Evolutionary conservation across 2,113 vertebrate species (phyloP).

Genomic region (Macquaria ambigua): DNA sequence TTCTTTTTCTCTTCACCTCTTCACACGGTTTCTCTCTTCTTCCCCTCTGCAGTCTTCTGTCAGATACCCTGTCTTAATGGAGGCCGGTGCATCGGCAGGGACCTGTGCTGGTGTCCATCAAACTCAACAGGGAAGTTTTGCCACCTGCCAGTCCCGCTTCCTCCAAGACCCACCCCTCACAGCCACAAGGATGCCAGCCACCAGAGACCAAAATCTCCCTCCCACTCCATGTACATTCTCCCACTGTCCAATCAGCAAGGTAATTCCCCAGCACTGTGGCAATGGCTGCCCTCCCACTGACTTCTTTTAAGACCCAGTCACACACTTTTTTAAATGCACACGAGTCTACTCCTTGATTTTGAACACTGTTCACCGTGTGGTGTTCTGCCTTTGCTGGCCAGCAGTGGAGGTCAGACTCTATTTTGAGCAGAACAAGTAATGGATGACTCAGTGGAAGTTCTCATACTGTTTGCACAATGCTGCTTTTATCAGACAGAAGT

Average conservation of each 20-base stretch:
- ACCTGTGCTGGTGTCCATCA: conserved; percentile 86
- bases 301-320: background rate
- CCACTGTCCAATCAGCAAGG: conserved; percentile 87
- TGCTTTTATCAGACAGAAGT: conserved; percentile 63
- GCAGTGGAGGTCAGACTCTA: conserved; percentile 52
- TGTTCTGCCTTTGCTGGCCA: conserved; percentile 35
- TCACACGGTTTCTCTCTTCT: background rate
- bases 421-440: conserved; percentile 64
- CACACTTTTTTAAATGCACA: conserved; percentile 2
- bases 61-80: conserved; percentile 86
- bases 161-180: conserved; percentile 57
- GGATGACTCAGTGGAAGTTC: conserved; percentile 63
- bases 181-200: conserved; percentile 59
- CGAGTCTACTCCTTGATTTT: conserved; percentile 31
- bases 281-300: background rate
- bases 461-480: conserved; percentile 66
- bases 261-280: conserved; percentile 21
- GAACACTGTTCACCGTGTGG: conserved; percentile 27
- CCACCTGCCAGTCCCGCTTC: conserved; percentile 80
- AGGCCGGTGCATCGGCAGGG: conserved; percentile 84
- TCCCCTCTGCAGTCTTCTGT: conserved; percentile 83
- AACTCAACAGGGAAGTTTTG: conserved; percentile 88
- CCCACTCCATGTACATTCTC: conserved; percentile 84
- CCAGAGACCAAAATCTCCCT: conserved; percentile 62
- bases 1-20: conserved; percentile 16